A percentile compares a stretch with the other conserved stretches of the same genome.
These are phyloP conservation scores for Diadegma fenestrale DNA, from an alignment of 2,888 invertebrate species.

Conservation along the genomic window DNA sequence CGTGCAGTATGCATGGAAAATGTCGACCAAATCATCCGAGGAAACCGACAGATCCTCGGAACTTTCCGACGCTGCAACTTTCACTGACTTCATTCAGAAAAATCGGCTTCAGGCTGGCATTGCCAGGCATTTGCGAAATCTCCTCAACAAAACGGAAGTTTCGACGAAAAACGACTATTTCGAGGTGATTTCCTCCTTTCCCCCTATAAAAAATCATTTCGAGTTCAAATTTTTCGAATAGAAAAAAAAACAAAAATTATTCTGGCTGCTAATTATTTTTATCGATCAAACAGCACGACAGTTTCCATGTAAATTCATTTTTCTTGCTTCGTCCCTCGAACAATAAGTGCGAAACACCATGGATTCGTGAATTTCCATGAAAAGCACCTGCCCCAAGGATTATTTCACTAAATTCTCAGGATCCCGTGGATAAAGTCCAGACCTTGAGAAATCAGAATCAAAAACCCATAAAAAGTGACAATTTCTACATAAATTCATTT, in stretches of 20 bases:
- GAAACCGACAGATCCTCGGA: slow-evolving; percentile 70
- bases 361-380: no score
- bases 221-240: no score
- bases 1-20: slow-evolving; percentile 65
- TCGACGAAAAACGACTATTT: slow-evolving; percentile 45
- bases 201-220: not conserved
- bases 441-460: not conserved
- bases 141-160: slow-evolving; percentile 69
- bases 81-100: slow-evolving; percentile 72
- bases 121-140: slow-evolving; percentile 71
- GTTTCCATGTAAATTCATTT: no score
- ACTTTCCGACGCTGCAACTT: slow-evolving; percentile 65
- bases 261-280: no score
- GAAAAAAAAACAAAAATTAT: no score
- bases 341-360: no score
- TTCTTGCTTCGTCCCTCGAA: no score
- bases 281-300: not conserved
- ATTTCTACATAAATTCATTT: no score
- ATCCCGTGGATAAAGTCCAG: no score
- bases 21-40: slow-evolving; percentile 77
- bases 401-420: no score
- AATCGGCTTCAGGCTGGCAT: slow-evolving; percentile 72
- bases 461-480: not conserved
- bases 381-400: no score
- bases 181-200: slow-evolving; percentile 47